Base-by-base conservation (phyloP, 2,888 invertebrate species). In the Xiphydria camelus region DNA sequence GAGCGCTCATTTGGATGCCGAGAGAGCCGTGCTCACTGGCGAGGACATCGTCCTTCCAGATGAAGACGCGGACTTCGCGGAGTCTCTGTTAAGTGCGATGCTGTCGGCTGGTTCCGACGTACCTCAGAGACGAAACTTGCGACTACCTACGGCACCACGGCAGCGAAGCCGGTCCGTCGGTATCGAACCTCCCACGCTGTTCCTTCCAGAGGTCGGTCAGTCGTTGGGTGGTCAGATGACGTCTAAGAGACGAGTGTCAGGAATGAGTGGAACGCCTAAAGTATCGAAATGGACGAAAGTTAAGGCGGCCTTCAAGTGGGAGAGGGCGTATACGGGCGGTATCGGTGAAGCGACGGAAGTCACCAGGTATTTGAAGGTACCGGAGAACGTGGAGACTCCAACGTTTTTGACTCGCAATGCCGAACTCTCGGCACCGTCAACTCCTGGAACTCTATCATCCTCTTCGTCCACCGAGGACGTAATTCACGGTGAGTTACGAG, bases 261-360 rank as follows among this genome's bases (percentile, higher is more conserved):
- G 39, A 15, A 47, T 51, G 6, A 34, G 47, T 2, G 70, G 71
- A n/a, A 55, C 64, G 43, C 79, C 85, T 0, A 87, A 87, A 65
- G 83, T 88, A 36, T 91, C 91, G 0, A 92, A 92, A 68, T 93
- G 92, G 92, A 91, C 90, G 0, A 86, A 87, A 76, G 92, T 93
- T 6, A 93, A 92, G 73, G 90, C 91, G 33, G 92, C 92, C 9
- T 89, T 91, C 62, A 89, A 88, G 60, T 91, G 90, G 90, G 90
- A 91, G 67, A 86, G 86, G 58, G 89, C 89, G 0, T 83, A 83
- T 53, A 77, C 78, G 76, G 76, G 77, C 1, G 76, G 78, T 48
- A 37, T 44, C 9, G 26, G 33, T 15, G 78, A 75, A 10, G 20
- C 35, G 7, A 29, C 25, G 3, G 78, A 76, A 0, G 71, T 75